A percentile compares a stretch with the other conserved stretches of the same genome.
Evolutionary conservation across 1,140 invertebrate species (phyloP).

Genomic region (Listronotus bonariensis): DNA sequence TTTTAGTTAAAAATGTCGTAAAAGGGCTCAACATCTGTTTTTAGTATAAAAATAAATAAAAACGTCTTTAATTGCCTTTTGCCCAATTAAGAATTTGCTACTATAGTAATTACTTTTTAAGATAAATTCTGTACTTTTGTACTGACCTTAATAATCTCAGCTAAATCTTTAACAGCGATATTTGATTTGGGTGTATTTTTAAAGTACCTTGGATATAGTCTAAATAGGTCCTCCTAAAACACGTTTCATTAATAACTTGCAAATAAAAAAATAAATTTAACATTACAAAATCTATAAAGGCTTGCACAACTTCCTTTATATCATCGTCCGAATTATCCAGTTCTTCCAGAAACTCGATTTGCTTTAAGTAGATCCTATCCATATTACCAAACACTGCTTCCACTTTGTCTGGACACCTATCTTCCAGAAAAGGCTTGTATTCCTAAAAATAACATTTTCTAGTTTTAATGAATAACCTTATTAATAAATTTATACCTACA

Average conservation of each 20-base stretch:
- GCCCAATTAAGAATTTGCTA: too few species aligned
- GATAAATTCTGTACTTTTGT: too few species aligned
- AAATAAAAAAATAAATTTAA: background rate
- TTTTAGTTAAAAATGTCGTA: too few species aligned
- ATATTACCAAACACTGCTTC: constrained; percentile 45
- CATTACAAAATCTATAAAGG: constrained; percentile 44
- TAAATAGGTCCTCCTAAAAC: constrained; percentile 47
- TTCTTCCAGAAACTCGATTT: constrained; percentile 29
- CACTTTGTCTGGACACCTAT: constrained; percentile 21
- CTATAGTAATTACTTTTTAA: too few species aligned
- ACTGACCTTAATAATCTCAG: constrained; percentile 42
- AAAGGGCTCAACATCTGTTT: too few species aligned
- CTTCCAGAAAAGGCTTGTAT: constrained; percentile 35
- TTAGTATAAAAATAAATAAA: too few species aligned
- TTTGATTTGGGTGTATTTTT: constrained; percentile 48
- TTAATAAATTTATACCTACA: too few species aligned
- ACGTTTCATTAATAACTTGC: too few species aligned
- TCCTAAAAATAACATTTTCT: too few species aligned
- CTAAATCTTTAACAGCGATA: constrained; percentile 36
- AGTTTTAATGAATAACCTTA: too few species aligned
- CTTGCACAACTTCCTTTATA: constrained; percentile 33
- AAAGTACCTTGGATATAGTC: constrained; percentile 47
- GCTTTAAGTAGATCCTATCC: constrained; percentile 39
- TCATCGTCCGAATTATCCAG: constrained; percentile 36
- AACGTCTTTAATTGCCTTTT: too few species aligned